Base-by-base conservation (phyloP, 2,888 invertebrate genomes). In the Podabrus alpinus region DNA sequence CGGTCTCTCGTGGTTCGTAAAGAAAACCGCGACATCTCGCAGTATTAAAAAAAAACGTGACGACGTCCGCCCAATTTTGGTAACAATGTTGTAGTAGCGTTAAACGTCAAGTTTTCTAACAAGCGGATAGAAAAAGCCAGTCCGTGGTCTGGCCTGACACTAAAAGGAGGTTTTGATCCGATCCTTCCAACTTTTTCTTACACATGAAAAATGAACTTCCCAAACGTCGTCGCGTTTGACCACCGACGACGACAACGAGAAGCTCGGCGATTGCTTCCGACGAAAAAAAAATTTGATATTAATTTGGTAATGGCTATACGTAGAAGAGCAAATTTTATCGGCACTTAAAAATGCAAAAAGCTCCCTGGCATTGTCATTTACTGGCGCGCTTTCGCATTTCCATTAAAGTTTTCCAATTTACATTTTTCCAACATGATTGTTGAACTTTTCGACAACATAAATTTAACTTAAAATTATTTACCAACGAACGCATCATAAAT, bases 401-500 rank as follows among this genome's bases (percentile, higher is more conserved):
- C 62, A 64, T 64, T 64, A 64, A 64, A 64, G 62, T 64, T 64
- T 64, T 64, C 62, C 62, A 64, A 64, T 64, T 64, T 64, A 64
- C 62, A 64, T 15, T 64, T 64, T 64, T 19, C 62, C 62, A 64
- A 64, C 62, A 21, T 7, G 62, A 64, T 64, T 64, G 21, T 64
- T 21, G 19, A 19, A 19, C 17, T 64, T 64, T 64, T 64, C 62
- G n/a, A 17, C 17, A 64, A 64, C 62, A 64, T 64, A 64, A 64
- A 64, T 64, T 61, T 21, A 16, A 17, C n/a, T 64, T 64, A 19
- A n/a, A 85, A 81, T 77, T 78, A 76, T 80, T 80, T 77, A 81
- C 77, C 75, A 80, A 85, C 84, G 83, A 73, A 83, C 83, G 82
- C 84, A 84, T 85, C 85, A 85, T 86, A 86, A 86, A 86, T 86